Evolutionary conservation across 1,140 invertebrate species (phyloP).

Genomic region (Drosophila willistoni): DNA sequence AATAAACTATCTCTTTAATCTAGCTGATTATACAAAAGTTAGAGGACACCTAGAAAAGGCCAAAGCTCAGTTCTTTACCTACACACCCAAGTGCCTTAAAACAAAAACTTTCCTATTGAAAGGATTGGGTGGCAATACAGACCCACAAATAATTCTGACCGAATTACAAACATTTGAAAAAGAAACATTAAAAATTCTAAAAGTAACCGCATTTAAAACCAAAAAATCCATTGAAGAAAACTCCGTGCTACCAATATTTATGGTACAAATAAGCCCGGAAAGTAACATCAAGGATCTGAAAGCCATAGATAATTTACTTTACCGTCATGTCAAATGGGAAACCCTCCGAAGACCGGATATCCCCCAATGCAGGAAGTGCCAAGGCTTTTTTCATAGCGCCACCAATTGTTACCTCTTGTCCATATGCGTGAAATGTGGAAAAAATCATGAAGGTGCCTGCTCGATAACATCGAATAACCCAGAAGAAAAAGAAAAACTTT

Average conservation of each 20-base stretch:
- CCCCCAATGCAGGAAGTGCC: too few relatives aligned
- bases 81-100: slow-evolving; percentile 6
- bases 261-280: slow-evolving; percentile 5
- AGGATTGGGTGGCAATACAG: background rate
- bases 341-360: too few relatives aligned
- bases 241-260: background rate
- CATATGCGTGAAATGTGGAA: too few relatives aligned
- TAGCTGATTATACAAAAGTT: background rate
- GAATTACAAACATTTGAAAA: background rate
- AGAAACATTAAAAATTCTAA: background rate
- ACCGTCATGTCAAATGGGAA: background rate
- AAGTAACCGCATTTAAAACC: background rate
- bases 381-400: too few relatives aligned
- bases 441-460: background rate
- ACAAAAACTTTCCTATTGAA: background rate
- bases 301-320: background rate
- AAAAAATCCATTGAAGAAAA: background rate
- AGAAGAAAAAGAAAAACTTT: too few relatives aligned
- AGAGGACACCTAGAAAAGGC: background rate
- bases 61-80: background rate
- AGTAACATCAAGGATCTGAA: background rate
- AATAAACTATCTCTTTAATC: background rate
- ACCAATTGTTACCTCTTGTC: too few relatives aligned
- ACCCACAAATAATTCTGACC: background rate
- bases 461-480: too few relatives aligned